A percentile compares a stretch with the other conserved stretches of the same genome.
Evolutionary conservation across 2,797 vertebrate species (phyloP).

Genomic region (Oryzias sinensis): DNA sequence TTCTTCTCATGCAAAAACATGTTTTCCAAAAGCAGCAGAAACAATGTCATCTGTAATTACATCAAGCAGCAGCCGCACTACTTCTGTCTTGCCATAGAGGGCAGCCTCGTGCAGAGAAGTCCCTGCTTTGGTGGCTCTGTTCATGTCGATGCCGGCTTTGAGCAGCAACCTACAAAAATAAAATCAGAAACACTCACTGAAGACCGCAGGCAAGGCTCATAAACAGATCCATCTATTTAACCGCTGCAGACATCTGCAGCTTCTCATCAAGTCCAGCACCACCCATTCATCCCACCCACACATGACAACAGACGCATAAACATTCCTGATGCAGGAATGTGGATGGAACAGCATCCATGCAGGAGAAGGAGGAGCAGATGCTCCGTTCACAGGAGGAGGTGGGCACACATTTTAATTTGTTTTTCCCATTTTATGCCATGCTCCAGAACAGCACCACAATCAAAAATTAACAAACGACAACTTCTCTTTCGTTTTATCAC

Average conservation of each 20-base stretch:
- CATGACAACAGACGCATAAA: slow-evolving; percentile 15
- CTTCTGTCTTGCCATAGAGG: slow-evolving; percentile 92
- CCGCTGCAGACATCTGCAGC: slow-evolving; percentile 41
- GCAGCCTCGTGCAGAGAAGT: slow-evolving; percentile 91
- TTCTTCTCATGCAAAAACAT: neutral
- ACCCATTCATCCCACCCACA: slow-evolving; percentile 11
- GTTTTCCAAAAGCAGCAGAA: neutral
- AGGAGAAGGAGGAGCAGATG: slow-evolving; percentile 2
- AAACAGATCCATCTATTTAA: slow-evolving; percentile 18
- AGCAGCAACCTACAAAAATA: slow-evolving; percentile 83
- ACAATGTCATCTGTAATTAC: slow-evolving; percentile 65
- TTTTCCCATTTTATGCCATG: no score
- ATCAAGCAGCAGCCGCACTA: slow-evolving; percentile 90
- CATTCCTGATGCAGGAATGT: slow-evolving; percentile 40
- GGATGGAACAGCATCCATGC: slow-evolving; percentile 24
- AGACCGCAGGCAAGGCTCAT: slow-evolving; percentile 8
- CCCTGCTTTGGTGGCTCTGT: slow-evolving; percentile 89
- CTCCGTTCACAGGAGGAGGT: neutral
- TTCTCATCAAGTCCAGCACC: slow-evolving; percentile 31
- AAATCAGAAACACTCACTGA: slow-evolving; percentile 24
- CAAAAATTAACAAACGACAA: no score
- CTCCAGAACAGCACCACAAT: no score
- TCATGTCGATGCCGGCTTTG: slow-evolving; percentile 92
- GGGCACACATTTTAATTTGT: no score
- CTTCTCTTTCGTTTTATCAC: no score